Percentiles rank a stretch among this genome's conserved stretches.
Evolutionary conservation across 2,113 vertebrate genomes (phyloP).

Genomic region (Anser brachyrhynchus): DNA sequence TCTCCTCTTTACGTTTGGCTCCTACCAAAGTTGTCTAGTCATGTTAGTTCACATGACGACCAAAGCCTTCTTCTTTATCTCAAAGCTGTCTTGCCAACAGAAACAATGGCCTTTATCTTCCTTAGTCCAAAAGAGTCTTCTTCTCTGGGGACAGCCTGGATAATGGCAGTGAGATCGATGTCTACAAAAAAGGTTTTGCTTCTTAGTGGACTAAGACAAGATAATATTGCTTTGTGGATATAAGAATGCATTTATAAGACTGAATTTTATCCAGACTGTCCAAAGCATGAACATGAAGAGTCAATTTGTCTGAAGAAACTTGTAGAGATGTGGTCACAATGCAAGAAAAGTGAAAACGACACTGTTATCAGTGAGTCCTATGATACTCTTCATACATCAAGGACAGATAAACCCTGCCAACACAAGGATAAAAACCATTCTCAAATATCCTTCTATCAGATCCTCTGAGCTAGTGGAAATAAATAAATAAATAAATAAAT

Average conservation of each 20-base stretch:
- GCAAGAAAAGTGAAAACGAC: neutral
- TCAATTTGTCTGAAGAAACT: neutral
- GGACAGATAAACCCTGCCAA: neutral
- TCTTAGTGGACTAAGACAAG: neutral
- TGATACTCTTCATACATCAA: neutral
- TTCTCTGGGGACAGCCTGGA: neutral
- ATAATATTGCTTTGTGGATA: neutral
- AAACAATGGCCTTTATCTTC: neutral
- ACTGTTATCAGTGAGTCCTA: neutral
- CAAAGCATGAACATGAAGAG: neutral
- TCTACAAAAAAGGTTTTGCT: neutral
- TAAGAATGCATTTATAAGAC: neutral
- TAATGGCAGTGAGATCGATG: neutral
- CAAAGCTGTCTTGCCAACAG: neutral
- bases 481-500: too few species aligned
- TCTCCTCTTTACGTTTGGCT: neutral
- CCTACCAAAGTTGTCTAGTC: neutral
- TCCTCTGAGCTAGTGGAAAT: neutral
- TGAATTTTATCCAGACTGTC: neutral
- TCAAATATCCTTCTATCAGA: neutral
- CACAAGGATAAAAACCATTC: neutral
- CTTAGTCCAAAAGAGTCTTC: neutral
- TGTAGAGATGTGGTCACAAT: neutral
- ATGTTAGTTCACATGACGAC: neutral
- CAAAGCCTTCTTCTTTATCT: neutral